Evolutionary conservation across 1,140 invertebrate genomes (phyloP).

Genomic region (Coboldia fuscipes): DNA sequence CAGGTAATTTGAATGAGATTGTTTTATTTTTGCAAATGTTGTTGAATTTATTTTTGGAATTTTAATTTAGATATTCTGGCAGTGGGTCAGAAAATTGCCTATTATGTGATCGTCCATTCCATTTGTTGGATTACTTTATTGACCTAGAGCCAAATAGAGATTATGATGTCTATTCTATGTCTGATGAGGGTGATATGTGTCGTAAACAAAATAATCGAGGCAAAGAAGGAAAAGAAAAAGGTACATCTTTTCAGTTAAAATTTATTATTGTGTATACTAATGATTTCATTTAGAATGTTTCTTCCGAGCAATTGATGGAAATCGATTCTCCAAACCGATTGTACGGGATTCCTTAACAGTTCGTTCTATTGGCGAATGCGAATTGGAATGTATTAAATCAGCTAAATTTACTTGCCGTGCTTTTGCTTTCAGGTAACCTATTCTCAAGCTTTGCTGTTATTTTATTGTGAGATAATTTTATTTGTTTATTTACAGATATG

Average conservation of each 20-base stretch:
- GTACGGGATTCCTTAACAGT: conserved; percentile 37
- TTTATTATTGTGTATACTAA: conserved; percentile 1
- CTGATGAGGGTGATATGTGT: conserved; percentile 28
- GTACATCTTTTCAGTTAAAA: conserved; percentile 3
- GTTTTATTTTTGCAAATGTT: conserved; percentile 1
- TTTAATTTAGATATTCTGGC: conserved; percentile 8
- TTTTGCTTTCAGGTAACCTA: conserved; percentile 44
- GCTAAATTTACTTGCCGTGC: conserved; percentile 49
- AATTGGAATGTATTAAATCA: conserved; percentile 43
- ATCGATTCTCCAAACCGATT: conserved; percentile 34
- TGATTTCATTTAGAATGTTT: conserved; percentile 44
- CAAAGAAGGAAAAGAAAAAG: too few species aligned
- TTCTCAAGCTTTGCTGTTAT: not conserved
- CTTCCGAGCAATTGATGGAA: conserved; percentile 49
- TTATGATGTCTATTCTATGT: conserved; percentile 55
- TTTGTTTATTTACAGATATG: conserved; percentile 28
- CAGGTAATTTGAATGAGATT: conserved; percentile 26
- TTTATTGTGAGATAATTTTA: not conserved
- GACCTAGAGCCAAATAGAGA: conserved; percentile 52
- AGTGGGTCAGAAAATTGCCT: conserved; percentile 43
- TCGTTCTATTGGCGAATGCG: conserved; percentile 47
- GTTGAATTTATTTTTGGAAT: not conserved
- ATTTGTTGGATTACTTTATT: conserved; percentile 42
- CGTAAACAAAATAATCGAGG: conserved; percentile 14
- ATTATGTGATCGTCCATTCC: conserved; percentile 39